Conservation (phyloP, 2,113 vertebrate genomes). For the Pogona vitticeps region DNA sequence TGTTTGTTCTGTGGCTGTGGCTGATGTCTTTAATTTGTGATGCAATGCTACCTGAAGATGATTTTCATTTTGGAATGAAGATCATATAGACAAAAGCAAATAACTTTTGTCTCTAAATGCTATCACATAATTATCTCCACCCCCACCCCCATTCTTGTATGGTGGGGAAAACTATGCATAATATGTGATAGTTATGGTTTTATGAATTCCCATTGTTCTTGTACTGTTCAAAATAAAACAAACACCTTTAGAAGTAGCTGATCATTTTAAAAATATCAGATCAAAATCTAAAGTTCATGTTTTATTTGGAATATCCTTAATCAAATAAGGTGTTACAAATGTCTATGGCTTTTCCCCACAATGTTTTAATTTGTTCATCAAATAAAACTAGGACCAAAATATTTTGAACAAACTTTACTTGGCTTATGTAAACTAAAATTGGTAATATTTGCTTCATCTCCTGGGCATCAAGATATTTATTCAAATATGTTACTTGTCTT, state of each 20-base stretch:
- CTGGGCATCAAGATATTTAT: conserved; percentile 38
- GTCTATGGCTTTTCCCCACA: conserved; percentile 38
- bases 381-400: conserved; percentile 44
- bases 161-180: neutral
- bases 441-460: conserved; percentile 41
- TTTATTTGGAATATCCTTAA: neutral
- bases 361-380: conserved; percentile 50
- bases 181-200: conserved; percentile 12
- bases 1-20: conserved; percentile 17
- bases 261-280: conserved; percentile 7
- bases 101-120: conserved; percentile 5
- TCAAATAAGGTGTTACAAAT: neutral
- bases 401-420: conserved; percentile 1
- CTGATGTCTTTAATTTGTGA: conserved; percentile 19
- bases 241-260: neutral
- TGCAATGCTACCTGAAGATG: conserved; percentile 16
- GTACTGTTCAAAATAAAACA: neutral
- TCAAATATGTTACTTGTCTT: conserved; percentile 24
- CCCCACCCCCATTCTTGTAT: neutral
- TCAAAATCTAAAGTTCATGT: neutral
- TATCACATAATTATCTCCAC: conserved; percentile 23
- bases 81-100: conserved; percentile 22
- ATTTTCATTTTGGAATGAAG: conserved; percentile 60
- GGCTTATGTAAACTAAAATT: conserved; percentile 43
- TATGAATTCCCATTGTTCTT: neutral